These are phyloP conservation scores for Andricus grossulariae DNA, from an alignment of 1,140 invertebrate genomes.

Conservation along the genomic window DNA sequence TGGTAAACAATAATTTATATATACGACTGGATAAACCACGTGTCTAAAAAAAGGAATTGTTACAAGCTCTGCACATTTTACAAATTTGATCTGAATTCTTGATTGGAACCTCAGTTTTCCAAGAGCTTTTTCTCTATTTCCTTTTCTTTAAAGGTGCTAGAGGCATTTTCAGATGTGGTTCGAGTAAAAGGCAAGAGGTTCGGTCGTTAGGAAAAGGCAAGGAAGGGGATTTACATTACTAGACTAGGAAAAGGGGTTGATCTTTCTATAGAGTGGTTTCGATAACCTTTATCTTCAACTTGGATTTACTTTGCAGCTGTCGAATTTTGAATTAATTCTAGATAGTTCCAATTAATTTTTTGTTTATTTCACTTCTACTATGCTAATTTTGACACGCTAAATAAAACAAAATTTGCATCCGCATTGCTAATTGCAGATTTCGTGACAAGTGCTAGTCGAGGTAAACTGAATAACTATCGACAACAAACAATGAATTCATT, in stretches of 20 bases:
- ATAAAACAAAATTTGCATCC: too few relatives aligned
- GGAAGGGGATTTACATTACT: slow-evolving; percentile 3
- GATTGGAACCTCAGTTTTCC: background rate
- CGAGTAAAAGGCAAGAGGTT: background rate
- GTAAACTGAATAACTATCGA: too few relatives aligned
- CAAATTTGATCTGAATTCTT: background rate
- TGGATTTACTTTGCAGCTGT: background rate
- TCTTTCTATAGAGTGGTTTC: background rate
- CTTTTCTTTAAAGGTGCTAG: slow-evolving; percentile 7
- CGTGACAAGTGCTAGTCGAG: too few relatives aligned
- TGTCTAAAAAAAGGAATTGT: too few relatives aligned
- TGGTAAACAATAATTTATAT: too few relatives aligned
- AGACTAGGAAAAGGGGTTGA: background rate
- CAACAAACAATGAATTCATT: too few relatives aligned
- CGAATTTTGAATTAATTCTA: too few relatives aligned
- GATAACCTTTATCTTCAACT: background rate
- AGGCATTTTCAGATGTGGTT: background rate
- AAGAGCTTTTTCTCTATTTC: background rate
- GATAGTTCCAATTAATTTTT: too few relatives aligned
- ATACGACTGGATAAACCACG: too few relatives aligned
- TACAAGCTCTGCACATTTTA: background rate
- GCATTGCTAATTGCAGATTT: too few relatives aligned
- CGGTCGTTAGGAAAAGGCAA: background rate
- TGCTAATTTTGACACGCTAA: too few relatives aligned
- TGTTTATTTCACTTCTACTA: too few relatives aligned